Conservation (phyloP, 2,888 invertebrate genomes). For the Camponotus fellah region DNA sequence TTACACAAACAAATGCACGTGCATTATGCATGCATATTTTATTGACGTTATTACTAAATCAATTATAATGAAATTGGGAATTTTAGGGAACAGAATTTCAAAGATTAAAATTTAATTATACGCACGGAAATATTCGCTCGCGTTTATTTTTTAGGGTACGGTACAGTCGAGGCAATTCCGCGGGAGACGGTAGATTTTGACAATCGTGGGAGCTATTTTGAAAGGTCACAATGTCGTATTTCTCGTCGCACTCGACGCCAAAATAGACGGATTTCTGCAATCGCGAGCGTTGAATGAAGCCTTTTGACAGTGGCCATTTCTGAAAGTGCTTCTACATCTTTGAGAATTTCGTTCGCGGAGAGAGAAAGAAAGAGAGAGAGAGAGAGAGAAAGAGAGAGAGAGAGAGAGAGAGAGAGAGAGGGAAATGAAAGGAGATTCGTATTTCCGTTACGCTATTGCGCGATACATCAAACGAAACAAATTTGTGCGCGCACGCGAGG, state of each 20-base stretch:
- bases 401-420: constrained; percentile 18
- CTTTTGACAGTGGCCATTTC: constrained; percentile 53
- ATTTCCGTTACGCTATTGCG: constrained; percentile 43
- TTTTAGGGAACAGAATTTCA: background rate
- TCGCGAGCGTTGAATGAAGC: constrained; percentile 16
- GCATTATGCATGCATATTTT: background rate
- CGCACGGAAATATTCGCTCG: background rate
- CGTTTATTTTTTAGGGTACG: background rate
- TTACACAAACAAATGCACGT: background rate
- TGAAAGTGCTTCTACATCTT: constrained; percentile 49
- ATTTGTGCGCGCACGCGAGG: constrained; percentile 39
- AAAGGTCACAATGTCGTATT: constrained; percentile 28
- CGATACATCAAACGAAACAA: constrained; percentile 54
- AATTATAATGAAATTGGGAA: background rate
- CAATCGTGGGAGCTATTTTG: constrained; percentile 23
- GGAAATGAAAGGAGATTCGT: constrained; percentile 45
- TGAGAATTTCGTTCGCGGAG: constrained; percentile 38
- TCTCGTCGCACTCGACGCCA: constrained; percentile 2
- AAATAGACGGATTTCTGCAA: constrained; percentile 48
- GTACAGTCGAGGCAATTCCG: background rate
- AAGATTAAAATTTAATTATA: constrained; percentile 20
- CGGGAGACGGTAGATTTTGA: constrained; percentile 16
- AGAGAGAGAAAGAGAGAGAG: constrained; percentile 41
- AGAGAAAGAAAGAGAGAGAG: constrained; percentile 38
- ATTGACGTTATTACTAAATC: background rate